Conservation (phyloP, 1,140 invertebrate genomes). For the Teleogryllus occipitalis region DNA sequence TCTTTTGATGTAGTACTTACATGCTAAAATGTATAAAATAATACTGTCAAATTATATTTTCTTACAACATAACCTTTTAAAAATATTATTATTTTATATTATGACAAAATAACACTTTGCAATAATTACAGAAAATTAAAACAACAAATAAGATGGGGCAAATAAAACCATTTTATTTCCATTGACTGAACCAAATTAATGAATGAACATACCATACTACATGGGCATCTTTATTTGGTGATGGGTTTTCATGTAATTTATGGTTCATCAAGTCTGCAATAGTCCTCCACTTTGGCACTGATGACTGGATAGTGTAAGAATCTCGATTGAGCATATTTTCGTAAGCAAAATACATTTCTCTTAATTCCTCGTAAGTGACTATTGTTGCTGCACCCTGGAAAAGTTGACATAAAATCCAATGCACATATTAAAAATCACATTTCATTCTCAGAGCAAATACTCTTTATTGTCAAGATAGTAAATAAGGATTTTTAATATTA, state of each 20-base stretch:
- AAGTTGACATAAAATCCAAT: not conserved
- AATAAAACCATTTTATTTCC: no score
- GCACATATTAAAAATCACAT: not conserved
- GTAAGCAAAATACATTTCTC: slow-evolving; percentile 39
- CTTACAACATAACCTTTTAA: no score
- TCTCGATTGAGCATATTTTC: slow-evolving; percentile 44
- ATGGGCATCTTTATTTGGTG: slow-evolving; percentile 32
- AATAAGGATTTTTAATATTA: not conserved
- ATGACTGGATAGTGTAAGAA: slow-evolving; percentile 42
- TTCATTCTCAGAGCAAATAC: no score
- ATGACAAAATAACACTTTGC: no score
- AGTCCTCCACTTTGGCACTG: slow-evolving; percentile 37
- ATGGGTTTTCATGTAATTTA: slow-evolving; percentile 29
- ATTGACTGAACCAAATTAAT: not conserved
- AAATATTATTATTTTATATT: no score
- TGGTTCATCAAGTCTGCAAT: slow-evolving; percentile 32
- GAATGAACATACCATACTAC: slow-evolving; percentile 29
- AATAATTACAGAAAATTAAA: no score
- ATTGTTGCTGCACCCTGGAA: slow-evolving; percentile 7
- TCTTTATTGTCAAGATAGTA: not conserved
- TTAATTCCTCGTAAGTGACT: slow-evolving; percentile 30
- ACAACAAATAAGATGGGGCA: no score
- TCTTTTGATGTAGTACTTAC: no score
- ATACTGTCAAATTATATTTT: no score
- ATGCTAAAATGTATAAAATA: no score